Base-by-base conservation (phyloP, 2,888 invertebrate genomes). In the Melieria crassipennis region DNA sequence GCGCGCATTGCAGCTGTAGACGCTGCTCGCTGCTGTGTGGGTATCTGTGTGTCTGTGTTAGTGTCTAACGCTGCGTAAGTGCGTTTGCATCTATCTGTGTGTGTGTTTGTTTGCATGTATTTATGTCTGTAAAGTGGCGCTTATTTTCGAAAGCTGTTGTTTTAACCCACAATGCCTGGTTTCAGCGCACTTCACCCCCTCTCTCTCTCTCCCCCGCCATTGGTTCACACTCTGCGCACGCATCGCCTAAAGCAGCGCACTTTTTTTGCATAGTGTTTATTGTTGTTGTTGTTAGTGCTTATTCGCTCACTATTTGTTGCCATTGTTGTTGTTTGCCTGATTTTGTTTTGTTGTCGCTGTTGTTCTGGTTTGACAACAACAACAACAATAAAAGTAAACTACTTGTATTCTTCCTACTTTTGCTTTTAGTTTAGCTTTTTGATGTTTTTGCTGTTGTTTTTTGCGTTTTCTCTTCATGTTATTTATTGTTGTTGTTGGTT, bases 61-160 rank as follows among this genome's bases (percentile, higher is more conserved):
- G 52, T 52, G 30, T 3, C 30, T 30, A 30, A 30, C 30, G 30
- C 30, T 30, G 30, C 30, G 30, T 30, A 30, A 30, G 30, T 30
- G 1, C 30, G 30, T 30, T 30, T 30, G 0, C 3, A 30, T 30
- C 30, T 30, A 30, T 30, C 30, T 30, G 30, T 30, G 30, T 2
- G 30, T 30, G 30, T 30, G 30, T 30, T 30, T 30, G 30, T 30
- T 30, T 30, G 13, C 13, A 7, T 52, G 52, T 52, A 13, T 52
- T 11, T 7, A 13, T 52, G 5, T 58, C 10, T 7, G 16, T n/a
- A 13, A 57, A 57, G 9, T 30, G 58, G 58, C 16, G 58, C 43
- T 61, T 45, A 61, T 62, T 62, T 46, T 45, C 11, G 16, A 62
- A 62, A 62, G 13, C 7, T n/a, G 47, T 48, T 48, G 11, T 46